phyloP scores from a whole-genome alignment of 2,113 vertebrate genomes.

The Lathamus discolor region DNA sequence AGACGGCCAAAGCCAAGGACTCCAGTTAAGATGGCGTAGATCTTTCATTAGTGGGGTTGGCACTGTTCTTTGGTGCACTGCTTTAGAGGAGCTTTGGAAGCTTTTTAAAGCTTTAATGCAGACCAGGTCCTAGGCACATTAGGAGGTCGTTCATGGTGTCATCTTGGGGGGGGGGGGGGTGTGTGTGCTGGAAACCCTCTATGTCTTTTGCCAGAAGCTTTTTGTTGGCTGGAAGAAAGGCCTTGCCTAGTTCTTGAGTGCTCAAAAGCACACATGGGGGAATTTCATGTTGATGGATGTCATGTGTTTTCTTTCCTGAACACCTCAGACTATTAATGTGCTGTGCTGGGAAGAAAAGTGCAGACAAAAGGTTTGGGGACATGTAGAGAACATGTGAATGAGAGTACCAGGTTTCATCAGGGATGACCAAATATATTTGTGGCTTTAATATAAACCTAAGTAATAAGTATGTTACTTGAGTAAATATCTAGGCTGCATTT shows the following conservation, averaged over 20 bases:
- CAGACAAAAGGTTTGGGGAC: background rate
- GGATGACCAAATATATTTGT: background rate
- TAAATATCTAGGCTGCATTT: background rate
- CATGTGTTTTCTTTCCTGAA: background rate
- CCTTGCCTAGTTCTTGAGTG: background rate
- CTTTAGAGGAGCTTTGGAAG: background rate
- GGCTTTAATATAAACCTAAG: background rate
- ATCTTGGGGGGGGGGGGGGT: background rate
- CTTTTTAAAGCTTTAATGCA: background rate
- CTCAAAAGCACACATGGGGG: background rate
- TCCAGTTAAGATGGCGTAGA: background rate
- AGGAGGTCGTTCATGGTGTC: slow-evolving; percentile 15
- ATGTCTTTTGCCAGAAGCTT: background rate
- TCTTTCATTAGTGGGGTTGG: background rate
- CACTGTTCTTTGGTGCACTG: background rate
- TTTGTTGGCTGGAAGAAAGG: slow-evolving; percentile 5
- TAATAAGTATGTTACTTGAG: background rate
- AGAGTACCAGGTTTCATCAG: background rate
- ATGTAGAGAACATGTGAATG: background rate
- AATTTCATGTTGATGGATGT: background rate
- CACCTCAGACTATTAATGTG: background rate
- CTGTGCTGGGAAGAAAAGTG: background rate
- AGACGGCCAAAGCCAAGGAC: background rate
- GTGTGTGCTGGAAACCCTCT: background rate
- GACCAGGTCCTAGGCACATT: background rate